Conservation (phyloP, 2,888 invertebrate genomes). For the Automeris io region DNA sequence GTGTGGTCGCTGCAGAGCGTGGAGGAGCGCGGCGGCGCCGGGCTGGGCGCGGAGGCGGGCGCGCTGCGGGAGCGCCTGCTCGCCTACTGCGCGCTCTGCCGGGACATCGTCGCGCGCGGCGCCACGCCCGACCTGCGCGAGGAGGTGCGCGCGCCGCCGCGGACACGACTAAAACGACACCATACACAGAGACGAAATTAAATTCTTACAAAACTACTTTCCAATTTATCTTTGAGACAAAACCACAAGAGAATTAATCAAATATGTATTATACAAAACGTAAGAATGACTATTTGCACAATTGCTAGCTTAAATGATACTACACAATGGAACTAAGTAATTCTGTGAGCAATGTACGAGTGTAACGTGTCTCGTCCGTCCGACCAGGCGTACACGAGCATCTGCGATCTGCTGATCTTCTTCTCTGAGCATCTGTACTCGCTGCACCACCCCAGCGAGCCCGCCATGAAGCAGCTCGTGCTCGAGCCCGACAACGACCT, state of each 20-base stretch:
- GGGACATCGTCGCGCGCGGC: constrained; percentile 47
- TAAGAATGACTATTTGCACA: too few relatives aligned
- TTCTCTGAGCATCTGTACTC: constrained; percentile 89
- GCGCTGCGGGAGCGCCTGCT: constrained; percentile 82
- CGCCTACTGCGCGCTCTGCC: constrained; percentile 84
- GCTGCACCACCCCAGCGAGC: constrained; percentile 47
- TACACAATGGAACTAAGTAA: too few relatives aligned
- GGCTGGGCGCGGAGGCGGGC: constrained; percentile 43
- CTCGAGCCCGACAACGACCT: constrained; percentile 88
- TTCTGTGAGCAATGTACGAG: too few relatives aligned
- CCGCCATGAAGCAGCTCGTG: constrained; percentile 78
- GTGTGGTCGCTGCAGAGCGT: constrained; percentile 93
- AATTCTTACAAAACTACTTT: too few relatives aligned
- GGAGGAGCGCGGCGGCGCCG: constrained; percentile 82
- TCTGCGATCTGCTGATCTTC: constrained; percentile 95
- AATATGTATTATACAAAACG: too few relatives aligned
- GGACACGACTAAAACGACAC: too few relatives aligned
- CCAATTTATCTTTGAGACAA: too few relatives aligned
- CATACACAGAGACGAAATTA: too few relatives aligned
- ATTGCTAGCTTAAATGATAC: too few relatives aligned
- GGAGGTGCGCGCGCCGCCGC: constrained; percentile 81
- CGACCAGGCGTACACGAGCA: constrained; percentile 94
- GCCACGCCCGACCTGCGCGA: constrained; percentile 79
- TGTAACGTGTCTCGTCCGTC: too few relatives aligned
- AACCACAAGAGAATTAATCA: too few relatives aligned